Percentiles rank a stretch among this genome's conserved stretches.
Conservation (phyloP, 2,113 vertebrate genomes). For the Indicator indicator region DNA sequence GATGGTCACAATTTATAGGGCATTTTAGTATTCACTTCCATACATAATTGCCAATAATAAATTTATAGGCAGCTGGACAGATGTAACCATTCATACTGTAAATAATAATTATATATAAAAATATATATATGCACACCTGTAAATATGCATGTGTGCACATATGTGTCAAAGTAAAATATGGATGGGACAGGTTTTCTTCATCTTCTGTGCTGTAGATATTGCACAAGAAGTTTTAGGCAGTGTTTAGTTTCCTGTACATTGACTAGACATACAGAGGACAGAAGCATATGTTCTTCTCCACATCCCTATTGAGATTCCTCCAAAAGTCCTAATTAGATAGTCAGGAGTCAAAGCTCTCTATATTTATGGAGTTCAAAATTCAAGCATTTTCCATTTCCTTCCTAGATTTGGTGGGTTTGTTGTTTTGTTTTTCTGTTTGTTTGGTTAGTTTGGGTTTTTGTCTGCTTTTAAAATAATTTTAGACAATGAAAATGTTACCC, state of each 20-base stretch:
- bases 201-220: background rate
- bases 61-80: constrained; percentile 68
- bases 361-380: background rate
- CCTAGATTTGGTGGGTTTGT: too few relatives aligned
- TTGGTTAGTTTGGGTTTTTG: too few relatives aligned
- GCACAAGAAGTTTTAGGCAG: constrained; percentile 8
- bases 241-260: background rate
- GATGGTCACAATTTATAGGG: constrained; percentile 41
- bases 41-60: constrained; percentile 71
- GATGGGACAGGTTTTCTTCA: background rate
- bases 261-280: background rate
- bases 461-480: background rate
- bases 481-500: background rate
- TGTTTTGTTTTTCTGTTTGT: background rate
- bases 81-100: constrained; percentile 47
- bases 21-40: constrained; percentile 65
- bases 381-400: background rate
- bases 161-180: constrained; percentile 40
- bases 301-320: background rate
- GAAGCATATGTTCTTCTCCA: background rate
- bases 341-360: constrained; percentile 7
- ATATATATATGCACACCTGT: constrained; percentile 50
- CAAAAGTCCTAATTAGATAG: background rate
- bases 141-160: constrained; percentile 50
- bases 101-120: constrained; percentile 63